phyloP scores from a whole-genome alignment of 2,797 vertebrate genomes.

The Petrocephalus schoutedeni region DNA sequence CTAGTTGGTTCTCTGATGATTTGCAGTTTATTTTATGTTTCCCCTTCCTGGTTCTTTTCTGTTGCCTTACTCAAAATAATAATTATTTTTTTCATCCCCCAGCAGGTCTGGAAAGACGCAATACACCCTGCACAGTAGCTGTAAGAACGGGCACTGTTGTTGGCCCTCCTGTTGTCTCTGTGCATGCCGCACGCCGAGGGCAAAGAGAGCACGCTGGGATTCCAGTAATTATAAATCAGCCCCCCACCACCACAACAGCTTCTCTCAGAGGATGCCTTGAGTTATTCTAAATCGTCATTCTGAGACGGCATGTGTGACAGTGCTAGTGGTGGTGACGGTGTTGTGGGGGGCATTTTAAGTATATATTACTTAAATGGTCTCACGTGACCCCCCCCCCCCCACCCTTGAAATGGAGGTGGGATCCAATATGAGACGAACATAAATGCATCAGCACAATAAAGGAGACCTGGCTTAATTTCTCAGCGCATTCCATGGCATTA shows the following conservation, averaged over 20 bases:
- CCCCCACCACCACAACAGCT: background rate
- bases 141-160: slow-evolving; percentile 31
- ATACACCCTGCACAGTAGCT: slow-evolving; percentile 36
- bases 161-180: slow-evolving; percentile 17
- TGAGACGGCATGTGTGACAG: background rate
- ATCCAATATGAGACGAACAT: slow-evolving; percentile 3
- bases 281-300: slow-evolving; percentile 33
- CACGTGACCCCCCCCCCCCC: background rate
- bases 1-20: background rate
- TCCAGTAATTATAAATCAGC: slow-evolving; percentile 34
- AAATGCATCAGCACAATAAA: background rate
- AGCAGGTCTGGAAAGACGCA: background rate
- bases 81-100: background rate
- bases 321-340: background rate
- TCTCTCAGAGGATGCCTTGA: slow-evolving; percentile 29
- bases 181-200: slow-evolving; percentile 19
- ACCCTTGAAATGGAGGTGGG: background rate
- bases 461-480: background rate
- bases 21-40: background rate
- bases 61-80: background rate
- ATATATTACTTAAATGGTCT: background rate
- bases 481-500: background rate
- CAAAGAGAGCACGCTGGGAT: slow-evolving; percentile 44
- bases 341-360: background rate
- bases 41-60: background rate